phyloP scores from a whole-genome alignment of 2,888 invertebrate genomes.

The Agonopterix alstromeriana region DNA sequence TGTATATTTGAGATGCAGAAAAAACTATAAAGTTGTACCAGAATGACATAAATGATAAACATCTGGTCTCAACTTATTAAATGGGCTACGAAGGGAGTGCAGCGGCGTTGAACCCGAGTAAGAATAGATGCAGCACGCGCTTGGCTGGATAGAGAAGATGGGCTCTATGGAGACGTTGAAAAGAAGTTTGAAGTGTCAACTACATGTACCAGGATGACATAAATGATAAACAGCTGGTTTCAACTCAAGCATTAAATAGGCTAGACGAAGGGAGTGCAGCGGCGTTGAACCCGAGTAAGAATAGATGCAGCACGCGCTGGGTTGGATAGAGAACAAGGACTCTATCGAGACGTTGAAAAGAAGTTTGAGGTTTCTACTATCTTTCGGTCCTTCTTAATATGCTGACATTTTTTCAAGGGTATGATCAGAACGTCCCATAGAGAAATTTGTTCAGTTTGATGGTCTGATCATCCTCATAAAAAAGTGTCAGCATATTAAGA shows the following conservation, averaged over 20 bases:
- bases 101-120: conserved; percentile 18
- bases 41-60: too few relatives aligned
- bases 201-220: too few relatives aligned
- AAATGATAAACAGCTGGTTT: too few relatives aligned
- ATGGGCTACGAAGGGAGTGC: conserved; percentile 6
- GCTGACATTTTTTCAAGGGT: too few relatives aligned
- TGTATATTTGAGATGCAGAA: not conserved
- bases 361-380: not conserved
- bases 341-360: conserved; percentile 17
- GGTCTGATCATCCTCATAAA: too few relatives aligned
- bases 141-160: conserved; percentile 24
- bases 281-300: conserved; percentile 21
- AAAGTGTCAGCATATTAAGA: too few relatives aligned
- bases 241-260: not conserved
- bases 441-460: too few relatives aligned
- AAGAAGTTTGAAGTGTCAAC: not conserved
- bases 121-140: conserved; percentile 27
- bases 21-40: too few relatives aligned
- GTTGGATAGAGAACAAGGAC: conserved; percentile 19
- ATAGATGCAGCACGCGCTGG: conserved; percentile 29
- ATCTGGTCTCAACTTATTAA: not conserved
- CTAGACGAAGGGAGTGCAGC: conserved; percentile 10
- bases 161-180: conserved; percentile 15
- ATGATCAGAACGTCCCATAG: too few relatives aligned
- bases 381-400: too few relatives aligned